Base-by-base conservation (phyloP, 2,797 vertebrate species). In the Phyllotis vaccarum region DNA sequence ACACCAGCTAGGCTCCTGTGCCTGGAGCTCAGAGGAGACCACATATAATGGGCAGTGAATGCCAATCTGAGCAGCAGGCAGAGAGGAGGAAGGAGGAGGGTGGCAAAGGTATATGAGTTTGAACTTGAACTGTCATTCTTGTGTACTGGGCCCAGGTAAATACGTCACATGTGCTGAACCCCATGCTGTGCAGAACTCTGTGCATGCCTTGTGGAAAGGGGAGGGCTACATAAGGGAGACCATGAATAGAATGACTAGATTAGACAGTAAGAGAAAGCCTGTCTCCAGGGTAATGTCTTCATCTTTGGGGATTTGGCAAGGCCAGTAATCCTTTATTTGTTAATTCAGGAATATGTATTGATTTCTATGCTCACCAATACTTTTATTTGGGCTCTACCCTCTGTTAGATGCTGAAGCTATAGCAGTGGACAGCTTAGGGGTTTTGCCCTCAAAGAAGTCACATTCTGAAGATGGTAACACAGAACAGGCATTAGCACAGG, bases 361-460 rank as follows among this genome's bases (percentile, higher is more conserved):
- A 88, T 94, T 82, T 94, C 80, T 92, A 29, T 40, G 52, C 66
- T 94, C 52, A 89, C 70, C 82, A 46, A 70, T 60, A 82, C 34
- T 92, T 54, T 89, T 91, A 79, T 46, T 96, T 89, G 64, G 52
- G 12, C 78, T 83, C 49, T 40, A 29, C 13, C 54, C 29, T 88
- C 80, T 78, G n/a, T 78, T 79, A 85, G 66, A 58, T 76, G 64
- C 43, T 49, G 22, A 24, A 43, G 49, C 87, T 90, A 14, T 19
- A 80, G 46, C 75, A 37, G 34, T 83, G 58, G 93, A 74, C 14
- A 92, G 66, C 52, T 86, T 66, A 54, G 75, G 81, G 62, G 88
- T 93, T 95, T 92, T 87, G 80, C 34, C 40, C 58, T 91, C 24
- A 72, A 80, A 83, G 95, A 86, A 94, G 86, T 70, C 52, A 88